Evolutionary conservation across 2,888 invertebrate species (phyloP).

Genomic region (Cistogaster globosa): DNA sequence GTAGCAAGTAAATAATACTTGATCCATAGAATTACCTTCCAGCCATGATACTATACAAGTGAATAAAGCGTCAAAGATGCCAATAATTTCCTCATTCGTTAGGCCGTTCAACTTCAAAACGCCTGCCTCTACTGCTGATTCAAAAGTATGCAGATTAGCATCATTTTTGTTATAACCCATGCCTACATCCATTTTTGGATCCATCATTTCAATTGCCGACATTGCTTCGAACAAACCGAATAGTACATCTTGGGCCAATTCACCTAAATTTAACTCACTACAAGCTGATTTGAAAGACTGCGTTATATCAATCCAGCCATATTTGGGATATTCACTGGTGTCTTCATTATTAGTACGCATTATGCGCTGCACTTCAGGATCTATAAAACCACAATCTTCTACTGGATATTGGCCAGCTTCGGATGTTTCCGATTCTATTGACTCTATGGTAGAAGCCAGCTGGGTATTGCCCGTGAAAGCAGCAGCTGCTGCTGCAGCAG

Average conservation of each 20-base stretch:
- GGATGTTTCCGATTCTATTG: constrained; percentile 65
- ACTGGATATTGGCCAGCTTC: constrained; percentile 76
- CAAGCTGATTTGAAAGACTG: constrained; percentile 86
- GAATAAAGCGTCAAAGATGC: constrained; percentile 96
- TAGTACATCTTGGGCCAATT: constrained; percentile 94
- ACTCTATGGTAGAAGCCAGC: constrained; percentile 57
- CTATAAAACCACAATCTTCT: constrained; percentile 73
- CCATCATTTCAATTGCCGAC: constrained; percentile 99
- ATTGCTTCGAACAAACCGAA: constrained; percentile 98
- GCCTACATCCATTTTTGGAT: constrained; percentile 99
- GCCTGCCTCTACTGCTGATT: constrained; percentile 92
- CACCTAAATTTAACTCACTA: constrained; percentile 92
- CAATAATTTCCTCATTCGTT: constrained; percentile 91
- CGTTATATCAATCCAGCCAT: constrained; percentile 83
- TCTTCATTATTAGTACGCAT: constrained; percentile 76
- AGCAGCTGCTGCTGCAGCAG: constrained; percentile 78
- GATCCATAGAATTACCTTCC: constrained; percentile 97
- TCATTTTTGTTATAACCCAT: constrained; percentile 96
- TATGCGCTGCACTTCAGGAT: constrained; percentile 77
- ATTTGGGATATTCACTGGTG: constrained; percentile 79
- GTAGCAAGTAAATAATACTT: constrained; percentile 98
- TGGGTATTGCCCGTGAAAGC: constrained; percentile 75
- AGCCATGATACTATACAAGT: constrained; percentile 98
- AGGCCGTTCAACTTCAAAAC: constrained; percentile 90
- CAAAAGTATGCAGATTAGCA: constrained; percentile 92